A percentile compares a stretch with the other conserved stretches of the same genome.
These are phyloP conservation scores for Epicauta chinensis DNA, from an alignment of 1,140 invertebrate species.

Conservation along the genomic window DNA sequence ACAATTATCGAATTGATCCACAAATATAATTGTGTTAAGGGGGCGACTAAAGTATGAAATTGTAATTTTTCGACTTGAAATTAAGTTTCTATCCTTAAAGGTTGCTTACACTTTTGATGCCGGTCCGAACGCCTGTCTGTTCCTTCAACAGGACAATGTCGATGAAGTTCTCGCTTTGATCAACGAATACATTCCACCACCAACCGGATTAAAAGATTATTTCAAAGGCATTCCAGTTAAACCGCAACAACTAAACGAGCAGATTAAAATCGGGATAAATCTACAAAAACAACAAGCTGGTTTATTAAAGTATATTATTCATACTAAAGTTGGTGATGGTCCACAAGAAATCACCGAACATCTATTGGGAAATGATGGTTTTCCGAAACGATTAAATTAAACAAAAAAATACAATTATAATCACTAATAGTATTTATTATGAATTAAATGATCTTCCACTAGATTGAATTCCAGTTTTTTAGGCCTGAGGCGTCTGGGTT, in stretches of 20 bases:
- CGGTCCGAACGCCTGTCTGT: constrained; percentile 93
- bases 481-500: not conserved
- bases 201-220: constrained; percentile 45
- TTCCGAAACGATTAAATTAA: constrained; percentile 36
- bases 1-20: constrained; percentile 76
- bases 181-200: constrained; percentile 65
- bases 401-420: no score
- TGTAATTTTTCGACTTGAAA: not conserved
- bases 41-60: constrained; percentile 52
- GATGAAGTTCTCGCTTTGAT: constrained; percentile 58
- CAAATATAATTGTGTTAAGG: constrained; percentile 64
- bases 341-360: constrained; percentile 53
- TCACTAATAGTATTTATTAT: no score
- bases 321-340: constrained; percentile 70
- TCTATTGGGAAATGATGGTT: constrained; percentile 49
- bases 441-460: no score
- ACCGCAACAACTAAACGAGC: constrained; percentile 6
- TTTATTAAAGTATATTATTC: constrained; percentile 75
- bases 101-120: constrained; percentile 96
- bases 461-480: no score
- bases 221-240: constrained; percentile 45
- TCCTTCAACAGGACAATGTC: constrained; percentile 73
- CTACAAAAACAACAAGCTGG: constrained; percentile 46
- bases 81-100: constrained; percentile 47
- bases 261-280: constrained; percentile 31